phyloP scores from a whole-genome alignment of 2,797 vertebrate species.

The Lagodon rhomboides region DNA sequence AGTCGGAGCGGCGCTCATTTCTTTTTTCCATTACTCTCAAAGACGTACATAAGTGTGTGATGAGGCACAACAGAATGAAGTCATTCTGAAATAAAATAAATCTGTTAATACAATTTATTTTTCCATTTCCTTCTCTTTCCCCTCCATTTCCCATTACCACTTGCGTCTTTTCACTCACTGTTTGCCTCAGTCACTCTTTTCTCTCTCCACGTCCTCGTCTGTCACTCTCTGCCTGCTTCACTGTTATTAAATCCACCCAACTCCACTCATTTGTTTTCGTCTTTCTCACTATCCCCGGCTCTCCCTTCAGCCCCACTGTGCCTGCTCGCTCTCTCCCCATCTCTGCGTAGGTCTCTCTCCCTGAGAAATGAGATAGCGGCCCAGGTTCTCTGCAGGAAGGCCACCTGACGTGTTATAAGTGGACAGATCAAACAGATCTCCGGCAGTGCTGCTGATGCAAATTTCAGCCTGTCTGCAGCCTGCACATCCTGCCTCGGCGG shows the following conservation, averaged over 20 bases:
- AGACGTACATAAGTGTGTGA: constrained; percentile 17
- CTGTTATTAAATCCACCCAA: constrained; percentile 19
- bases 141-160: constrained; percentile 22
- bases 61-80: constrained; percentile 34
- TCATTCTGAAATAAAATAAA: constrained; percentile 37
- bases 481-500: constrained; percentile 42
- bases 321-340: background rate
- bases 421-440: constrained; percentile 73
- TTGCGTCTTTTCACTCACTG: background rate
- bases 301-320: background rate
- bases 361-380: constrained; percentile 54
- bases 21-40: constrained; percentile 33
- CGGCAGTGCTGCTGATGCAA: constrained; percentile 60
- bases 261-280: constrained; percentile 28
- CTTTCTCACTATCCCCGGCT: background rate
- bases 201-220: background rate
- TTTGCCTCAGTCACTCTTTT: constrained; percentile 2
- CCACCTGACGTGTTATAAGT: constrained; percentile 68
- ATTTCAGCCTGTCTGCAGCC: constrained; percentile 57
- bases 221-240: constrained; percentile 2
- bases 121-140: constrained; percentile 24
- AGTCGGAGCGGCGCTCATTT: constrained; percentile 1
- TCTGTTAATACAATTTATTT: constrained; percentile 29
- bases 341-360: constrained; percentile 5
- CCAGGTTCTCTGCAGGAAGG: constrained; percentile 54